Conservation (phyloP, 2,797 vertebrate species). For the Macropus fuliginosus region DNA sequence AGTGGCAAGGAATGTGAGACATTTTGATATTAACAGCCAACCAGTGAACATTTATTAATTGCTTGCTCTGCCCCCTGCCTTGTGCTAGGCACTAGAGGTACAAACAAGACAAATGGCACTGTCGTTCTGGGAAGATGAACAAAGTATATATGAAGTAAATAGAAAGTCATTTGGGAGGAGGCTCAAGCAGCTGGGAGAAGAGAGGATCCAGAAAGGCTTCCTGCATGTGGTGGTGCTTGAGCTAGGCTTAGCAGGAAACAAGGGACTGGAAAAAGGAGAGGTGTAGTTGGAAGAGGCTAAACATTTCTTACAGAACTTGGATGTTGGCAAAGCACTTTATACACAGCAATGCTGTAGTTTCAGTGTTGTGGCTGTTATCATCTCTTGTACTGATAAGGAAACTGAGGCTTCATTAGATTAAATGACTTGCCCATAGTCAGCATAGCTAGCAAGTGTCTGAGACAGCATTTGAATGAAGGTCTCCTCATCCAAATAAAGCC, state of each 20-base stretch:
- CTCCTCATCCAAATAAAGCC: too few relatives aligned
- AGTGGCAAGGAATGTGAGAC: not conserved
- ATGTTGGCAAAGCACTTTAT: not conserved
- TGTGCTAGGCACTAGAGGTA: not conserved
- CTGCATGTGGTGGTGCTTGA: not conserved
- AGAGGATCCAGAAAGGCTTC: too few relatives aligned
- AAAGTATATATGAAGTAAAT: not conserved
- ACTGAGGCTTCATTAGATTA: too few relatives aligned
- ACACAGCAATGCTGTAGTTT: too few relatives aligned
- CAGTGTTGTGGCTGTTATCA: too few relatives aligned
- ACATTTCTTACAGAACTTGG: not conserved
- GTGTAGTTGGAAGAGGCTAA: too few relatives aligned
- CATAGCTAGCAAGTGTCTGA: too few relatives aligned
- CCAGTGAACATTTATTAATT: not conserved
- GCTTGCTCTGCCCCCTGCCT: not conserved
- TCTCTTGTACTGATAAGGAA: too few relatives aligned
- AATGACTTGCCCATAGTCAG: not conserved
- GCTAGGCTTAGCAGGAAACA: not conserved
- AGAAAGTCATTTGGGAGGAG: not conserved
- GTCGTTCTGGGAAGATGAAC: not conserved
- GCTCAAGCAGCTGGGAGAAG: too few relatives aligned
- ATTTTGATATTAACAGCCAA: not conserved
- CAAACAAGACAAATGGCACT: not conserved
- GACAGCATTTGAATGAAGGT: not conserved
- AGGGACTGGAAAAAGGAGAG: not conserved